Percentiles rank a stretch among this genome's conserved stretches.
phyloP scores from a whole-genome alignment of 2,113 vertebrate genomes.

The Strix uralensis region DNA sequence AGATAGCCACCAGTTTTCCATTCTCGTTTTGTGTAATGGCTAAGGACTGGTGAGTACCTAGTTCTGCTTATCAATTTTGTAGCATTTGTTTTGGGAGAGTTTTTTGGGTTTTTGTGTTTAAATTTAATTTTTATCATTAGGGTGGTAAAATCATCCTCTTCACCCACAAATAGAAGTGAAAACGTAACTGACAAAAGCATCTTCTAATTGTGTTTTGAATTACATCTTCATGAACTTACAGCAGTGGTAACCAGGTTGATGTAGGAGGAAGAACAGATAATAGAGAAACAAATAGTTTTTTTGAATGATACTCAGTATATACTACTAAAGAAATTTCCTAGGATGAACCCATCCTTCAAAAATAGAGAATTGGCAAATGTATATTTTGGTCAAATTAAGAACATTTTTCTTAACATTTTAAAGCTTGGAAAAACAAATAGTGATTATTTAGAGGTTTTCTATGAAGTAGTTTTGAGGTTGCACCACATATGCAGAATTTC shows the following conservation, averaged over 20 bases:
- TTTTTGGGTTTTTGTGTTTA: neutral
- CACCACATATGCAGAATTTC: neutral
- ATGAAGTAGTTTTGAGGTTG: neutral
- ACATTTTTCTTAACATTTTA: neutral
- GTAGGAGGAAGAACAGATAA: neutral
- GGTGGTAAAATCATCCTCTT: neutral
- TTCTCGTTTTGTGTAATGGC: constrained; percentile 98
- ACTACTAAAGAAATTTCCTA: neutral
- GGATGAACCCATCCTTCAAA: neutral
- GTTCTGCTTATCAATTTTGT: neutral
- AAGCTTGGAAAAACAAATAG: neutral
- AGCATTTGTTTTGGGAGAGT: neutral
- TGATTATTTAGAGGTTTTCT: neutral
- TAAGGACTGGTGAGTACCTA: constrained; percentile 87
- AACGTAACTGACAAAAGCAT: neutral
- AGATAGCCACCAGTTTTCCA: constrained; percentile 93
- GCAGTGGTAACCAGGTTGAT: neutral
- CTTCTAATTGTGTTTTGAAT: neutral
- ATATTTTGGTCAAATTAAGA: neutral
- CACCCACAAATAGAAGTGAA: neutral
- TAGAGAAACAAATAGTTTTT: neutral
- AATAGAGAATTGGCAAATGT: neutral
- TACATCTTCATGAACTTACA: neutral
- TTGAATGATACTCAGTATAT: neutral
- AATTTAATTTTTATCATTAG: neutral